Percentiles rank a stretch among this genome's conserved stretches.
These are phyloP conservation scores for Erpetoichthys calabaricus DNA, from an alignment of 2,797 vertebrate species.

Conservation along the genomic window DNA sequence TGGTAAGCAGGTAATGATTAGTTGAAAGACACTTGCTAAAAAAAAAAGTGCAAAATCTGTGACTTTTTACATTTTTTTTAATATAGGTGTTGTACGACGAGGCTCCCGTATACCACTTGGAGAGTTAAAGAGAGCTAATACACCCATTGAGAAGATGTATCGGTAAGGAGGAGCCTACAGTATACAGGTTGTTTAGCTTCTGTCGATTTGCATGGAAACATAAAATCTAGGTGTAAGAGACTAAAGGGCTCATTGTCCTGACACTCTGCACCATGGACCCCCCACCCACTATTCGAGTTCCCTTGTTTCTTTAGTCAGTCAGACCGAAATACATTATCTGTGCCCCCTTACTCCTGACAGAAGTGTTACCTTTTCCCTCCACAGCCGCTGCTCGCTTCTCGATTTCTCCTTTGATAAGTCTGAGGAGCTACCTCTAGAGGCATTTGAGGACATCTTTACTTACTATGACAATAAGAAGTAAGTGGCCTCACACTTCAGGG, in stretches of 20 bases:
- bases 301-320: too few relatives aligned
- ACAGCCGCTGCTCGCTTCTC: constrained; percentile 54
- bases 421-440: constrained; percentile 70
- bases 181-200: too few relatives aligned
- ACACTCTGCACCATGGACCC: too few relatives aligned
- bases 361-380: constrained; percentile 34
- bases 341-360: constrained; percentile 11
- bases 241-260: too few relatives aligned
- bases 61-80: constrained; percentile 9
- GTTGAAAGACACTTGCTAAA: too few relatives aligned
- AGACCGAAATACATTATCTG: accelerated
- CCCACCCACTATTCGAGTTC: too few relatives aligned
- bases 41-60: background rate
- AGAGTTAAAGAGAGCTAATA: constrained; percentile 66
- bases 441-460: constrained; percentile 82
- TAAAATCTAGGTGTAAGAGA: too few relatives aligned
- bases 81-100: constrained; percentile 61
- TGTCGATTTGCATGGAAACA: too few relatives aligned
- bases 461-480: constrained; percentile 81
- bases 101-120: constrained; percentile 58
- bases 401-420: constrained; percentile 89
- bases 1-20: background rate
- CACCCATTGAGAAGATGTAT: constrained; percentile 71
- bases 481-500: constrained; percentile 43
- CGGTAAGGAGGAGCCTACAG: constrained; percentile 58